Base-by-base conservation (phyloP, 2,888 invertebrate genomes). In the Teleogryllus oceanicus region DNA sequence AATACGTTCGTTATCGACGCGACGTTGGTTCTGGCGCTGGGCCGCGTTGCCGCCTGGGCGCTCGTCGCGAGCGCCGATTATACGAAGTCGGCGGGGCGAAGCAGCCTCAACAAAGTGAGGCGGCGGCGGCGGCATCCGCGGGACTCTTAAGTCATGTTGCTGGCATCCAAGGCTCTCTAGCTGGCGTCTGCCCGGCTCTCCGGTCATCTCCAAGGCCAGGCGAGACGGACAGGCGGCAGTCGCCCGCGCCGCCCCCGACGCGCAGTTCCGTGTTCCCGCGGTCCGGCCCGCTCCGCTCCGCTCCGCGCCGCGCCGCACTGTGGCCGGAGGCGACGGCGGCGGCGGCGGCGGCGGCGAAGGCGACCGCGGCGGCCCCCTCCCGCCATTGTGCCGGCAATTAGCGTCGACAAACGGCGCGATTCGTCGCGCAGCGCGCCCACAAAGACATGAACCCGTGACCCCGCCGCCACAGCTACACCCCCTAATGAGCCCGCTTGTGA, bases 1-100 rank as follows among this genome's bases (percentile, higher is more conserved):
- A 62, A n/a, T 62, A 62, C 62, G 62, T 62, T 62, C 62, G 62
- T 62, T 62, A 62, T 62, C 62, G 62, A 62, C 62, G 62, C 62
- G 37, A 37, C 37, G 37, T 37, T 37, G 37, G 37, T 37, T 37
- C 37, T 4, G 37, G 37, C 37, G 37, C 37, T 37, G 37, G n/a
- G 16, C 11, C 62, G 4, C 62, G 62, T 18, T 13, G 62, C 16
- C 62, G n/a, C 62, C 62, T 8, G 37, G 37, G 10, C 62, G 62
- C 62, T 13, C 62, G 62, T 62, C 62, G 62, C 62, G 62, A n/a
- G 62, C 62, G n/a, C 62, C 62, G 62, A 62, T 62, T 62, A 62
- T 62, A 13, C 62, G 62, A n/a, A 62, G 62, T 18, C n/a, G 62
- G 62, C 62, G 62, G 62, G 62, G n/a, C 62, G 62, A 62, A 62